These are phyloP conservation scores for Gypaetus barbatus DNA, from an alignment of 2,797 vertebrate genomes.

Conservation along the genomic window DNA sequence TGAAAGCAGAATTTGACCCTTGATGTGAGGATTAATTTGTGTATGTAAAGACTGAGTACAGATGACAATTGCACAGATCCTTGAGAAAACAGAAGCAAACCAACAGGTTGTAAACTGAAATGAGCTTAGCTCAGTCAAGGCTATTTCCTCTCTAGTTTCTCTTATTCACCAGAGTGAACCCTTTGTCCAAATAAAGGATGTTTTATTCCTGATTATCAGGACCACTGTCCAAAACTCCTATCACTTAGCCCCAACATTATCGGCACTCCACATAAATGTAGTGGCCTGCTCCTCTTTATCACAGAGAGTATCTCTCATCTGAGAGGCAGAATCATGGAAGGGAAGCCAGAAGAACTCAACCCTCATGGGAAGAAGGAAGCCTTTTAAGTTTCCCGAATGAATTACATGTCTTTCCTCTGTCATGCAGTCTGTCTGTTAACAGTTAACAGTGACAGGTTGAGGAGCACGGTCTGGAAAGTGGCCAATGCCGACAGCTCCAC, in stretches of 20 bases:
- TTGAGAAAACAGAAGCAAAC: background rate
- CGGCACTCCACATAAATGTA: background rate
- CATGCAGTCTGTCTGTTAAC: background rate
- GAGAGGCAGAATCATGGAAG: background rate
- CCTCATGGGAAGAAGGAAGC: background rate
- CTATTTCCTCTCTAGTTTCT: background rate
- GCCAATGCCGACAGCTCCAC: background rate
- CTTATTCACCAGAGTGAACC: background rate
- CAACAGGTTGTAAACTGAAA: background rate
- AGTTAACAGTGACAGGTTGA: background rate
- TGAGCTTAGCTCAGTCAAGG: background rate
- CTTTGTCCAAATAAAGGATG: background rate
- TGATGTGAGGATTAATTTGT: background rate
- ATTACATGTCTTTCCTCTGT: background rate
- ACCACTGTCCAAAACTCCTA: background rate
- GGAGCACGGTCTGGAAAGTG: background rate
- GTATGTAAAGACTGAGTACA: background rate
- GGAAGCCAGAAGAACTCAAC: background rate
- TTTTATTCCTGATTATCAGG: background rate
- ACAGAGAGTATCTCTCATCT: background rate
- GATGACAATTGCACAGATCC: background rate
- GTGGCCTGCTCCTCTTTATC: background rate
- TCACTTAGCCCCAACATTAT: background rate
- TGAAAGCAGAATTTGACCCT: background rate
- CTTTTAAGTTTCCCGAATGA: background rate